A percentile compares a stretch with the other conserved stretches of the same genome.
Conservation (phyloP, 2,113 vertebrate species). For the Pavo muticus region DNA sequence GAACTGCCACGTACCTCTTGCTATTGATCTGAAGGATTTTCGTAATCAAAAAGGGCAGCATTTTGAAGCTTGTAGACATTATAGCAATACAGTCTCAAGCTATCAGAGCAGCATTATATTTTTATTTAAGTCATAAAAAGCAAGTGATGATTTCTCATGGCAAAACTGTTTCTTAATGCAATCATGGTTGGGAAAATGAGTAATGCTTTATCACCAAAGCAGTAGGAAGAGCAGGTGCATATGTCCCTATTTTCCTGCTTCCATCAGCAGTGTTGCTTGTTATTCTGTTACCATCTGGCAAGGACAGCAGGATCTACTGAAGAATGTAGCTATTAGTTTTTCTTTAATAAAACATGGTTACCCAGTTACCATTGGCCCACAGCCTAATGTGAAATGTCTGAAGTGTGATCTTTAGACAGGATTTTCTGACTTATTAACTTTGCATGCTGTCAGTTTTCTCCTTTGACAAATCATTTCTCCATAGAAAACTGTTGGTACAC, state of each 20-base stretch:
- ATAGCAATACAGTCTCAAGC: background rate
- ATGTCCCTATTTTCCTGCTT: conserved; percentile 59
- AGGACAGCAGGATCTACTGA: conserved; percentile 46
- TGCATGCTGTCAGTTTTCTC: background rate
- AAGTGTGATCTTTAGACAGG: background rate
- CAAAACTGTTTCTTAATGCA: conserved; percentile 17
- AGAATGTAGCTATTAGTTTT: conserved; percentile 27
- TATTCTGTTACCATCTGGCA: conserved; percentile 62
- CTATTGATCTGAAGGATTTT: background rate
- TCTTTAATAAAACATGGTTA: conserved; percentile 36
- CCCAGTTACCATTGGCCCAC: background rate
- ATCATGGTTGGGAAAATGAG: background rate
- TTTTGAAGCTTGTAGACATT: background rate
- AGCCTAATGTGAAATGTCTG: background rate
- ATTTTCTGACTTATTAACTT: conserved; percentile 4
- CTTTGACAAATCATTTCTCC: background rate
- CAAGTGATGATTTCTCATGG: conserved; percentile 15
- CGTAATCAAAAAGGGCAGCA: background rate
- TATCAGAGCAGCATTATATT: background rate
- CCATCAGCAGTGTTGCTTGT: conserved; percentile 24
- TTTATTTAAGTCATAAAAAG: conserved; percentile 25
- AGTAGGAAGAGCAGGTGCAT: conserved; percentile 47
- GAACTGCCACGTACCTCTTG: background rate
- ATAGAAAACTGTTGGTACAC: background rate
- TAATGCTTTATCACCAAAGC: conserved; percentile 49